A percentile compares a stretch with the other conserved stretches of the same genome.
phyloP scores from a whole-genome alignment of 2,113 vertebrate species.

The Sceloporus undulatus region DNA sequence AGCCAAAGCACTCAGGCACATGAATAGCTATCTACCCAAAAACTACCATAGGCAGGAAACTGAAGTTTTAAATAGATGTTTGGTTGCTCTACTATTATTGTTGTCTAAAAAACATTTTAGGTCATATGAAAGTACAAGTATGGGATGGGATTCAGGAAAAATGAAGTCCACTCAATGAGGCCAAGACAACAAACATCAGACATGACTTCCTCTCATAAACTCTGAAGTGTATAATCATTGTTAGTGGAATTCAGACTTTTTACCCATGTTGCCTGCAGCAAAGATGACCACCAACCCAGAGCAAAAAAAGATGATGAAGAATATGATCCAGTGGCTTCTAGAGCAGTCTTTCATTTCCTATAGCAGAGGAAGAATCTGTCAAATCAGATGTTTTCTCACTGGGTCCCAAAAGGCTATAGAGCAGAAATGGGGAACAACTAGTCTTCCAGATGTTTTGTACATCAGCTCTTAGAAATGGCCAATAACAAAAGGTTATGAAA shows the following conservation, averaged over 20 bases:
- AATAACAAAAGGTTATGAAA: no score
- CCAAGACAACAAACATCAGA: not conserved
- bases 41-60: conserved; percentile 22
- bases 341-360: not conserved
- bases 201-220: not conserved
- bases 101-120: not conserved
- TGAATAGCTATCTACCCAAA: conserved; percentile 58
- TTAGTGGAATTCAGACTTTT: not conserved
- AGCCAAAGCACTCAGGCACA: not conserved
- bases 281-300: not conserved
- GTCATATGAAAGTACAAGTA: not conserved
- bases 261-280: not conserved
- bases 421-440: no score
- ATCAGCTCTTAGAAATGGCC: no score
- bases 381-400: not conserved
- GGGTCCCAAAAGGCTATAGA: no score
- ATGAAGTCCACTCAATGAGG: not conserved
- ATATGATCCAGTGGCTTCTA: no score
- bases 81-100: not conserved
- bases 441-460: no score
- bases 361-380: not conserved
- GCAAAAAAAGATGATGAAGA: not conserved
- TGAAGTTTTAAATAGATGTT: conserved; percentile 32
- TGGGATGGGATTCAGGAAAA: not conserved
- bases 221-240: not conserved